Base-by-base conservation (phyloP, 2,888 invertebrate species). In the Apotomis betuletana region DNA sequence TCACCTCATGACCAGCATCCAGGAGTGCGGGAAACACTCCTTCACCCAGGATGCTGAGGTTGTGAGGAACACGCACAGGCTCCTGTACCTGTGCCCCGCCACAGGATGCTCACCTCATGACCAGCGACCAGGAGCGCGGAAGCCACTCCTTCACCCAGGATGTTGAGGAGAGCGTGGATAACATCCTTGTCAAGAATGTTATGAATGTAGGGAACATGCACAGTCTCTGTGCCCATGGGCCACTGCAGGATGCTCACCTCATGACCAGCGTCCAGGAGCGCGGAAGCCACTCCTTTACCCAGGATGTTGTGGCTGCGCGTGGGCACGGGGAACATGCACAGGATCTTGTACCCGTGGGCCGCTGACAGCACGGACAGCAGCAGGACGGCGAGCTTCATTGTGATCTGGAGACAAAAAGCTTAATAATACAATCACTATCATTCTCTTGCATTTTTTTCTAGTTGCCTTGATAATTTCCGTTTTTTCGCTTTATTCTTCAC, bases 1-100 rank as follows among this genome's bases (percentile, higher is more conserved):
- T 38, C 13, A 73, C 69, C 69, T 73, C 69, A 62, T 73, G 73
- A 0, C 73, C 73, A 5, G 65, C 73, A 3, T 51, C 12, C 44
- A 70, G 58, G 5, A 73, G 63, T 2, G 67, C 67, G 9, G 15
- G 0, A 27, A 60, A 67, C 12, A 70, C 54, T 9, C 67, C 70
- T 41, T 54, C 12, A 5, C 62, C 70, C 44, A 74, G 67, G n/a
- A 15, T 55, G 36, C 67, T 59, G 51, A 63, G 67, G 52, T 70
- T 70, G 27, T 58, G 55, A 61, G 60, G 55, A 71, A 67, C 49
- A 70, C 36, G 57, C 63, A 57, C 10, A 70, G 59, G 51, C 64
- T 59, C 3, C 13, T 52, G 64, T 64, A 36, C 4, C 59, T 41
- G 41, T 51, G 38, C 2, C 57, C 70, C 0, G 44, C 0, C 15